Evolutionary conservation across 2,113 vertebrate genomes (phyloP).

Genomic region (Bombycilla garrulus): DNA sequence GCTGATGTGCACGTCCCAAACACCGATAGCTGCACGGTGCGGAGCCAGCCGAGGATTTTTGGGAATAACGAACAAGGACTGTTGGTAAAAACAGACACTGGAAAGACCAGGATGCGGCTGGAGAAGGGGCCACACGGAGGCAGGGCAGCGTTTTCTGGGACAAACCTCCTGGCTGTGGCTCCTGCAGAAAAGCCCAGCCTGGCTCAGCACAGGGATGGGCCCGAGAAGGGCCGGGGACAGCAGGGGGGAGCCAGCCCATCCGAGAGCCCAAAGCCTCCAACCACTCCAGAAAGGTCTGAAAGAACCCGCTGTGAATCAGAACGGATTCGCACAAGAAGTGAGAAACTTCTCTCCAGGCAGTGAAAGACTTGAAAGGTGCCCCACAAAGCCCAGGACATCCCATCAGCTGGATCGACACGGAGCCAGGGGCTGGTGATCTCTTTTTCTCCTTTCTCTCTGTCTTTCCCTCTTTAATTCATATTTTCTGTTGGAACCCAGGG

Average conservation of each 20-base stretch:
- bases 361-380: background rate
- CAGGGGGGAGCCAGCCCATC: background rate
- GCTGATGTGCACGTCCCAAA: background rate
- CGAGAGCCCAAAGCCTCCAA: background rate
- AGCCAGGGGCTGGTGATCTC: too few relatives aligned
- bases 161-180: background rate
- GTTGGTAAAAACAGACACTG: background rate
- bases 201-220: rapidly evolving
- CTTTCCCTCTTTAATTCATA: background rate
- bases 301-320: background rate
- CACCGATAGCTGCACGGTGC: rapidly evolving
- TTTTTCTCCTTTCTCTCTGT: background rate
- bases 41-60: background rate
- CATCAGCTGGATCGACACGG: background rate
- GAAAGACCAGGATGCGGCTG: too few relatives aligned
- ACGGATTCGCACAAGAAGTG: background rate
- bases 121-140: background rate
- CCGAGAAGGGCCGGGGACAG: background rate
- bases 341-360: background rate
- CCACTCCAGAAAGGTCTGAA: background rate
- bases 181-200: background rate
- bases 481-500: too few relatives aligned
- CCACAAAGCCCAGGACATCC: background rate
- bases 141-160: background rate
- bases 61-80: background rate